phyloP scores from a whole-genome alignment of 2,113 vertebrate species.

The Festucalex cinctus region DNA sequence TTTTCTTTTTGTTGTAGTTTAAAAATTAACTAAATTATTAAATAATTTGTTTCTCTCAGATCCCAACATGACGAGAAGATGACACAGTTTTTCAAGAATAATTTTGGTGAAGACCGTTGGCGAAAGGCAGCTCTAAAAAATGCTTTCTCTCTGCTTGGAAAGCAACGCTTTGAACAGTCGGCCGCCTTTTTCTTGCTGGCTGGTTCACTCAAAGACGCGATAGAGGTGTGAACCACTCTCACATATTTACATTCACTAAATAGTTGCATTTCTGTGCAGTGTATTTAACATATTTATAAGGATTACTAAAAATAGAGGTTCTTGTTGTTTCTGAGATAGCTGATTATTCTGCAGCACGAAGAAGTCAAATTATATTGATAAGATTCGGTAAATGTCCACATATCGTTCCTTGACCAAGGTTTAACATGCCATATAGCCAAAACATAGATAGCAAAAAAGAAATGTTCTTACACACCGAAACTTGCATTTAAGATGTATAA shows the following conservation, averaged over 20 bases:
- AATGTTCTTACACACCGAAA: not conserved
- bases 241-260: not conserved
- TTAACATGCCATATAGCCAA: constrained; percentile 41
- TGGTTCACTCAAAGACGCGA: constrained; percentile 95
- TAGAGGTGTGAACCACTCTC: constrained; percentile 79
- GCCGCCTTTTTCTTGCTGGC: constrained; percentile 97
- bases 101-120: constrained; percentile 96
- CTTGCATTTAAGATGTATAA: not conserved
- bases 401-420: constrained; percentile 49
- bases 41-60: constrained; percentile 62
- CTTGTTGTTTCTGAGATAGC: constrained; percentile 18
- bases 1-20: not conserved
- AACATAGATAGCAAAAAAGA: constrained; percentile 52
- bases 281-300: not conserved
- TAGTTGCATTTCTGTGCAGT: not conserved
- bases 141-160: constrained; percentile 94
- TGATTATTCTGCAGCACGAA: constrained; percentile 21
- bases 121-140: constrained; percentile 97
- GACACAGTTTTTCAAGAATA: constrained; percentile 97
- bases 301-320: not conserved
- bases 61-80: constrained; percentile 97
- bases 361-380: constrained; percentile 53
- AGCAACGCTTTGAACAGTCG: constrained; percentile 97
- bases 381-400: constrained; percentile 26
- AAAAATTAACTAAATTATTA: too few species aligned